Evolutionary conservation across 2,113 vertebrate genomes (phyloP), one percentile per base, ranked within the genome.

Genomic region (Salvelinus sp.): DNA sequence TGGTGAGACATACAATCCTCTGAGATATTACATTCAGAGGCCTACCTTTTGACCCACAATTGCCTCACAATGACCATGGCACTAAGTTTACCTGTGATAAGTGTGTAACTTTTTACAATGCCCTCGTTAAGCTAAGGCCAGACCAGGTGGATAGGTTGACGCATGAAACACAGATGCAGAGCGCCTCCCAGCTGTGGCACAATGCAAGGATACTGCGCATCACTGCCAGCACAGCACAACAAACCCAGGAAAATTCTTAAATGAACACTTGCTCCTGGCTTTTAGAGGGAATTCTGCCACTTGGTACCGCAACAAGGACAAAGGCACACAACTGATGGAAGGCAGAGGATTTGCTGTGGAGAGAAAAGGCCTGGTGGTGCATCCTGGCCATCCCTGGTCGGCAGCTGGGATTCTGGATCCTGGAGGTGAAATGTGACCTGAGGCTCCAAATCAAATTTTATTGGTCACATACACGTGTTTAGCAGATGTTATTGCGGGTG

Each of bases 71-170:
- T 33, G 73, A 66, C 78, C 75, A 68, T 75, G 74, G 76, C 80
- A 79, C 75, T 12, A 57, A 72, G 71, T 76, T 81, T 70, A 86
- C 84, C 83, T 80, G 82, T 84, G 83, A 79, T 57, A 85, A 76
- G 70, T 74, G 73, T 27, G 27, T 71, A 58, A 23, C 27, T 78
- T 85, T 78, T 66, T 71, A 77, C 28, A 28, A 77, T 4, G 38
- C 58, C 78, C 83, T 67, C 70, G 71, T 77, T 63, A 76, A 75
- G 86, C 83, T 78, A 84, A 86, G 73, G 23, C 62, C 73, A 16
- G 44, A 7, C 6, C 73, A 75, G 7, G 18, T 30, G 14, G 48
- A 67, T 3, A 69, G 20, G 47, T 58, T 75, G 64, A 69, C 48
- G 0, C 16, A 75, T 57, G 73, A 75, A 2, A 75, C 73, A 23